Evolutionary conservation across 2,113 vertebrate genomes (phyloP).

Genomic region (Brachyistius frenatus): DNA sequence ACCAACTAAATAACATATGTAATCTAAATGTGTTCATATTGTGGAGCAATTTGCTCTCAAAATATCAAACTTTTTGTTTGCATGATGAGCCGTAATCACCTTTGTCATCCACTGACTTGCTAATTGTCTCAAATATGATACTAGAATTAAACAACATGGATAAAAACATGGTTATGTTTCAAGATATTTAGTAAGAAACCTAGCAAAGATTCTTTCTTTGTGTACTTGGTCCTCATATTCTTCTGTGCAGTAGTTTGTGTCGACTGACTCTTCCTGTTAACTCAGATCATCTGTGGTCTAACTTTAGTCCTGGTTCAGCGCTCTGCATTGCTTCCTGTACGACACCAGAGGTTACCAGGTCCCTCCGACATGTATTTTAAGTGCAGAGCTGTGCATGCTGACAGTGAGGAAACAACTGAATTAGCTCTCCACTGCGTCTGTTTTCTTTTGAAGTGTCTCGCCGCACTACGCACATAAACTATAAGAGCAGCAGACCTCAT

Average conservation of each 20-base stretch:
- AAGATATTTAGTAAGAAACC: not conserved
- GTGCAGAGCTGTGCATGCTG: conserved; percentile 21
- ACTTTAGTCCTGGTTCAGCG: not conserved
- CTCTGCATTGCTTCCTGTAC: not conserved
- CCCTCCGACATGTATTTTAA: conserved; percentile 41
- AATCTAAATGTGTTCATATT: too few relatives aligned
- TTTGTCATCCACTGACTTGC: too few relatives aligned
- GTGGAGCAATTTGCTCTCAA: too few relatives aligned
- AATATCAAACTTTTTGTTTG: too few relatives aligned
- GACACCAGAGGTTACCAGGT: conserved; percentile 23
- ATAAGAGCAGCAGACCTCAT: conserved; percentile 70
- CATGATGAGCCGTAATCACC: too few relatives aligned
- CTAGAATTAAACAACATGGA: not conserved
- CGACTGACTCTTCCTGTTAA: not conserved
- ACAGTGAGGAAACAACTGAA: conserved; percentile 56
- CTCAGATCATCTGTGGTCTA: not conserved
- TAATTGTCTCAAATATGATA: not conserved
- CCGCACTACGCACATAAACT: conserved; percentile 67
- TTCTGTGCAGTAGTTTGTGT: not conserved
- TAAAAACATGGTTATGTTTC: not conserved
- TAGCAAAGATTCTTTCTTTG: not conserved
- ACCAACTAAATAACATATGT: too few relatives aligned
- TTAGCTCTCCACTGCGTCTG: conserved; percentile 49
- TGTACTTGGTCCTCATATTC: not conserved
- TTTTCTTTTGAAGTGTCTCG: conserved; percentile 70